Base-by-base conservation (phyloP, 2,888 invertebrate species). In the Scaptodrosophila latifasciaeformis region DNA sequence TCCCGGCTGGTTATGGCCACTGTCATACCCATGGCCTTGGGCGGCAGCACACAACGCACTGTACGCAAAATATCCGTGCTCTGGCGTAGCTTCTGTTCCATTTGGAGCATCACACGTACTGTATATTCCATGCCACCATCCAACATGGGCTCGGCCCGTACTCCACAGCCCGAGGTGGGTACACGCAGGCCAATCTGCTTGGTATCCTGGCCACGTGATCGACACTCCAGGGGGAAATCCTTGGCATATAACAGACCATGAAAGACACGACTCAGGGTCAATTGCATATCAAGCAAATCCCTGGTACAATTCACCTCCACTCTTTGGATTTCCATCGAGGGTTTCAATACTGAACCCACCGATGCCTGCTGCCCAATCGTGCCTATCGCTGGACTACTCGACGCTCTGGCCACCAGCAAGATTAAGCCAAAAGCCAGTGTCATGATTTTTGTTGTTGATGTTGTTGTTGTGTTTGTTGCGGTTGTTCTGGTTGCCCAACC, bases 191-290 rank as follows among this genome's bases (percentile, higher is more conserved):
- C 74, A 2, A 86, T 76, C 10, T 72, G 75, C 1, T 65, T 61
- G 13, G 67, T 62, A 13, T 67, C 65, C 46, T 78, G 81, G 86
- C 93, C 93, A 77, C 89, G 88, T 9, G 89, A 87, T 21, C 89
- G 88, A 74, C 93, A 93, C 79, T 92, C 92, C 56, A 91, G 89
- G 0, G 92, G 90, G 83, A 93, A 93, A 69, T 93, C 93, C 85
- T 91, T 92, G 59, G 93, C 92, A 77, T 93, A 93, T 27, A 93
- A 86, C 5, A 92, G 83, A 5, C 93, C 93, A 68, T 91, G 91
- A 86, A 93, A 93, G 0, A 67, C 72, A 12, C 81, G 82, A 54
- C 75, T 85, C 88, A 92, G 88, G 43, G 87, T 87, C 10, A 93
- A 80, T 49, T 89, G 88, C 56, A 92, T 89, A 55, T 90, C 90